Base-by-base conservation (phyloP, 2,888 invertebrate species). In the Melieria crassipennis region DNA sequence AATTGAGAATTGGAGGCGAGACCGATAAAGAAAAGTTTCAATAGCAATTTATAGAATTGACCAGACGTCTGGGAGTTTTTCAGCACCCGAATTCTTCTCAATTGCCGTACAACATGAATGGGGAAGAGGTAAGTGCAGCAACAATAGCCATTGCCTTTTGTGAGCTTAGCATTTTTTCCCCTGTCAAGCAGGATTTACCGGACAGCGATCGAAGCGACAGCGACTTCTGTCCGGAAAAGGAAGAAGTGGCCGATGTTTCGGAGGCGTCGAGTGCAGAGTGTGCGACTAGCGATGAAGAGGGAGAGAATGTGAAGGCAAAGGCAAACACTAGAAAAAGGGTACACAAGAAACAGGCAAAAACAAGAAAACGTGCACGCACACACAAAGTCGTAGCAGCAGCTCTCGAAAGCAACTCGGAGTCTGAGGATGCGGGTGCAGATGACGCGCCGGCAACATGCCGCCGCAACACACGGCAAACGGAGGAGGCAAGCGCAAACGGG, bases 131-230 rank as follows among this genome's bases (percentile, higher is more conserved):
- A 47, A 67, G 60, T 45, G 9, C 30, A 30, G 30, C 30, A 30
- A 30, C 30, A 58, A 13, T 10, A 58, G 43, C 46, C 7, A 4
- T 43, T 52, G 43, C 9, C 52, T 52, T 50, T 57, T 2, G 30
- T 30, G 30, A 30, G 30, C 30, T 30, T 30, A 30, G 30, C 30
- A 30, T 1, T 30, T 30, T 30, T 30, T 30, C 3, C 30, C 16
- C 30, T 30, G 30, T 30, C 30, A 30, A 30, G 30, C 30, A 67
- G 67, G 67, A 61, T 11, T 16, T 67, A 16, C 50, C 92, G 11
- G 92, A 91, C 69, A 92, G 92, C 76, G 94, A 94, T 79, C 88
- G 89, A 76, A 94, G 93, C 83, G 94, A 94, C 84, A 93, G 93
- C 77, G 94, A 94, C 82, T 94, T 92, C 82, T 89, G 91, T 73